Percentiles rank a stretch among this genome's conserved stretches.
Evolutionary conservation across 1,140 invertebrate genomes (phyloP).

Genomic region (Zaprionus gabonicus): DNA sequence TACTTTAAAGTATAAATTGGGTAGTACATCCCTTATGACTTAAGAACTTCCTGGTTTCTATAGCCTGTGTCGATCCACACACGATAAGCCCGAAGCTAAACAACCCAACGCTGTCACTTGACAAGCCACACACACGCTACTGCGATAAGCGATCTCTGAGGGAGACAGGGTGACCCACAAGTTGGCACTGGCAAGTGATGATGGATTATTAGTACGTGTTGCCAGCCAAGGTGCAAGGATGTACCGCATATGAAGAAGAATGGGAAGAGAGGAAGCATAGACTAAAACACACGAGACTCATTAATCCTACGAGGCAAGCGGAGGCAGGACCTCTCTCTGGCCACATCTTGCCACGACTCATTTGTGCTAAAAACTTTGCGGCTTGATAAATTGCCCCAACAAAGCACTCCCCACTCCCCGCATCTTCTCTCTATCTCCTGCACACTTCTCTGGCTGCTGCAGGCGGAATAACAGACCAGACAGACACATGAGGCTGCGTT

Average conservation of each 20-base stretch:
- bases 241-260: slow-evolving; percentile 7
- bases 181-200: slow-evolving; percentile 62
- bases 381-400: slow-evolving; percentile 73
- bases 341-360: slow-evolving; percentile 64
- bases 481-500: slow-evolving; percentile 47
- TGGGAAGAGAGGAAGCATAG: not conserved
- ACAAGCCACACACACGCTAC: slow-evolving; percentile 13
- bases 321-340: slow-evolving; percentile 49
- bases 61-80: not conserved
- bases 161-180: slow-evolving; percentile 37
- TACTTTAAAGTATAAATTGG: too few species aligned
- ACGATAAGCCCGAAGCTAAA: slow-evolving; percentile 5
- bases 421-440: slow-evolving; percentile 12
- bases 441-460: slow-evolving; percentile 12
- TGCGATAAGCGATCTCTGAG: slow-evolving; percentile 50
- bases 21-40: not conserved
- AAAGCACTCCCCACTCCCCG: slow-evolving; percentile 25
- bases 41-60: not conserved
- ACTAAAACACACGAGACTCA: slow-evolving; percentile 69
- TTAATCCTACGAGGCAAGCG: slow-evolving; percentile 68
- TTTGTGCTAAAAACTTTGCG: slow-evolving; percentile 76
- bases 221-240: slow-evolving; percentile 57
- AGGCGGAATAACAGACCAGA: slow-evolving; percentile 20
- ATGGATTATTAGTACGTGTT: slow-evolving; percentile 79
- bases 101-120: slow-evolving; percentile 14